Conservation (phyloP, 2,113 vertebrate genomes). For the Pantherophis guttatus region DNA sequence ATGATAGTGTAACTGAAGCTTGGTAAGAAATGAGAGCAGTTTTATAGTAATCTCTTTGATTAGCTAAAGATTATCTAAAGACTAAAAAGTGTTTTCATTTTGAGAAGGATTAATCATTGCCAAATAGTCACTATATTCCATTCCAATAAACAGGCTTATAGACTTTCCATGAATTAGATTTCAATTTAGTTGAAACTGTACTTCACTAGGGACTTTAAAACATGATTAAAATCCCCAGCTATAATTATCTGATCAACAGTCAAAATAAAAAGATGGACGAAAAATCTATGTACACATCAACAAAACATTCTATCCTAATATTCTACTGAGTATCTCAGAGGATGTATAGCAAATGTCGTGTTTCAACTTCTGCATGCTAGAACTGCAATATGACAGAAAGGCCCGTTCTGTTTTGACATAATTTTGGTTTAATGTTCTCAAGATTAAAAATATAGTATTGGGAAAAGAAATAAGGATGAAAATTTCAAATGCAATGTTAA, state of each 20-base stretch:
- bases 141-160: not conserved
- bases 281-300: not conserved
- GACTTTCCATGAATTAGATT: not conserved
- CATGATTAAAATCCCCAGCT: not conserved
- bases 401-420: not conserved
- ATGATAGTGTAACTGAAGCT: not conserved
- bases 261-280: not conserved
- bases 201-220: not conserved
- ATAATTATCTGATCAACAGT: not conserved
- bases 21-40: not conserved
- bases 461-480: not conserved
- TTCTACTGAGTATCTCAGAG: not conserved
- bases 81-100: not conserved
- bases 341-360: not conserved
- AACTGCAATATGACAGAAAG: not conserved
- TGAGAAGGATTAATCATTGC: not conserved
- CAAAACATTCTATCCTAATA: not conserved
- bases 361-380: not conserved
- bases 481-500: not conserved
- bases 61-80: not conserved
- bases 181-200: not conserved
- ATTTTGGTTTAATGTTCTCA: not conserved
- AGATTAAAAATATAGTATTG: not conserved
- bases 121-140: not conserved
- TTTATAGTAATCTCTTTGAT: not conserved